phyloP scores from a whole-genome alignment of 2,888 invertebrate species.

The Elegia similella region DNA sequence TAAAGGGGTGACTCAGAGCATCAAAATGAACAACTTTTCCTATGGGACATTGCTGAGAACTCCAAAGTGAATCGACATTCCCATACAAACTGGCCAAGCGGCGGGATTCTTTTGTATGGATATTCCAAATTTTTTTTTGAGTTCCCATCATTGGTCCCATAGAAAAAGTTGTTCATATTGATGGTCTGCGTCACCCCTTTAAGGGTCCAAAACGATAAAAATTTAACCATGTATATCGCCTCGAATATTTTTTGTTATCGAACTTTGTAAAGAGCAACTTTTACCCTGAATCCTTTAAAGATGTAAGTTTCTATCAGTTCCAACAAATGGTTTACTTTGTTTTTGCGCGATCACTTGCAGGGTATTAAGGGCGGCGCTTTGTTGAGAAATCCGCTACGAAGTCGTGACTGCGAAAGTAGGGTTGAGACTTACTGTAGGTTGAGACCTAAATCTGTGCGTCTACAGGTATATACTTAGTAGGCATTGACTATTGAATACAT shows the following conservation, averaged over 20 bases:
- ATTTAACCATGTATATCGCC: too few species aligned
- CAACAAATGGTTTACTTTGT: background rate
- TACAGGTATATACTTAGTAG: background rate
- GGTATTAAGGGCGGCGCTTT: slow-evolving; percentile 4
- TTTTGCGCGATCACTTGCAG: background rate
- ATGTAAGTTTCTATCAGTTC: background rate
- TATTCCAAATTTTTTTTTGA: too few species aligned
- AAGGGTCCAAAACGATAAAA: too few species aligned
- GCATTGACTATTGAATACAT: background rate
- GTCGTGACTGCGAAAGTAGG: slow-evolving; percentile 11
- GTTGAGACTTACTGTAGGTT: background rate
- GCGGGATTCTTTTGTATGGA: too few species aligned
- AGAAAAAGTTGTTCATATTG: too few species aligned
- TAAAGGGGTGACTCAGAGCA: too few species aligned
- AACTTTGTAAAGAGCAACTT: background rate
- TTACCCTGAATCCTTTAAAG: background rate
- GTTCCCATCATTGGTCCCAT: too few species aligned
- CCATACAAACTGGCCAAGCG: too few species aligned
- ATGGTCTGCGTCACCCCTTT: too few species aligned
- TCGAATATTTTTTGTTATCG: background rate
- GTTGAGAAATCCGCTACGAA: slow-evolving; percentile 2
- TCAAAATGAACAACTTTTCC: too few species aligned
- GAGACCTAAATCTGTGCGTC: background rate
- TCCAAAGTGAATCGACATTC: too few species aligned
- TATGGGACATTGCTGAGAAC: too few species aligned